Evolutionary conservation across 2,888 invertebrate species (phyloP).

Genomic region (Drosophila picticornis): DNA sequence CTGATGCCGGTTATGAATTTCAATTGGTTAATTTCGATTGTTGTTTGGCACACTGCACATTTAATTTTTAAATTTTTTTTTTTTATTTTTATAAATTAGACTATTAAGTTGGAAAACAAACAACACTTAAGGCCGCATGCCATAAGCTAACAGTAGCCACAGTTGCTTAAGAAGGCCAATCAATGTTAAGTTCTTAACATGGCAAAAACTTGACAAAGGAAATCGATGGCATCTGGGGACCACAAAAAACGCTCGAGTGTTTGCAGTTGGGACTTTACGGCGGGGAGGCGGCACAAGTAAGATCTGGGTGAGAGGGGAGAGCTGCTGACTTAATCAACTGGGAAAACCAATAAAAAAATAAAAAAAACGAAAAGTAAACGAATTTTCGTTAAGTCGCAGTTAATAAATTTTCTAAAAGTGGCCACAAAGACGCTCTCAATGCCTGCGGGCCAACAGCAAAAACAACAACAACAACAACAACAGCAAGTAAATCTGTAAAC

Average conservation of each 20-base stretch:
- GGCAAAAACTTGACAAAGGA: neutral
- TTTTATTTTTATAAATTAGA: neutral
- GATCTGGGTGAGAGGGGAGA: neutral
- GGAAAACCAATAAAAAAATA: neutral
- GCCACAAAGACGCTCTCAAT: slow-evolving; percentile 49
- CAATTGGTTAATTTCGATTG: neutral
- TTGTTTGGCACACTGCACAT: neutral
- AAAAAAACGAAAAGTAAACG: slow-evolving; percentile 45
- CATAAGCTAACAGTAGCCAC: neutral
- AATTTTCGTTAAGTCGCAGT: slow-evolving; percentile 62
- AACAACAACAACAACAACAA: neutral
- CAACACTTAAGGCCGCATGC: neutral
- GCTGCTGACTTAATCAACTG: slow-evolving; percentile 49
- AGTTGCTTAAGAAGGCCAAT: neutral
- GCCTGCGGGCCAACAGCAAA: slow-evolving; percentile 9
- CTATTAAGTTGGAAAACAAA: neutral
- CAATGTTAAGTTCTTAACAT: slow-evolving; percentile 1
- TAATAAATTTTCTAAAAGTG: slow-evolving; percentile 64
- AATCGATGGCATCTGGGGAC: slow-evolving; percentile 4
- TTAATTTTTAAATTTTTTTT: no score
- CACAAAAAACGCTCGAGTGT: neutral
- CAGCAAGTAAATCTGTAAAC: slow-evolving; percentile 58
- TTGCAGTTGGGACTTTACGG: neutral
- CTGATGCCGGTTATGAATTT: neutral
- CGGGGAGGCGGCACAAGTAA: neutral